These are phyloP conservation scores for Nothocercus julius DNA, from an alignment of 2,113 vertebrate genomes.

Conservation along the genomic window DNA sequence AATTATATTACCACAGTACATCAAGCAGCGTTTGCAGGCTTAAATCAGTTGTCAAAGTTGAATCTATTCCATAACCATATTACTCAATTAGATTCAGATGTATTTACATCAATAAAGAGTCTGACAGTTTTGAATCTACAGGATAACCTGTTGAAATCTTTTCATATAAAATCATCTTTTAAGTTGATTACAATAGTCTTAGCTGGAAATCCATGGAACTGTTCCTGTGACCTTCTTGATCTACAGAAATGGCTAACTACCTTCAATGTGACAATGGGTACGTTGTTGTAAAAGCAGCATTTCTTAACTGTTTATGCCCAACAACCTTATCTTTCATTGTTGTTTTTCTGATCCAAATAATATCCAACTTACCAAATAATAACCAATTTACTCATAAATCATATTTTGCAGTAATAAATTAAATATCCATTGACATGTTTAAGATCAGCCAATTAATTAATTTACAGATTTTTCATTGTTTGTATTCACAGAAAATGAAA, in stretches of 20 bases:
- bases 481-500: conserved; percentile 73
- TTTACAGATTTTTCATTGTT: neutral
- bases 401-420: neutral
- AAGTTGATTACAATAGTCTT: conserved; percentile 72
- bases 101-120: conserved; percentile 59
- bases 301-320: neutral
- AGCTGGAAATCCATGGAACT: conserved; percentile 86
- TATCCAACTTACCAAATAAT: neutral
- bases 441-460: neutral
- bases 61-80: conserved; percentile 85
- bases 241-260: conserved; percentile 69
- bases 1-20: conserved; percentile 80
- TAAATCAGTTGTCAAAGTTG: conserved; percentile 75
- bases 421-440: neutral
- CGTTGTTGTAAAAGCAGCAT: conserved; percentile 13
- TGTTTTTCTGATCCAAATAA: neutral
- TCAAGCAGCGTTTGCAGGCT: conserved; percentile 74
- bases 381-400: neutral
- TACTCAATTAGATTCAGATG: conserved; percentile 66
- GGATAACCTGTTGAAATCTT: conserved; percentile 69
- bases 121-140: conserved; percentile 76
- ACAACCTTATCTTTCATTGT: neutral
- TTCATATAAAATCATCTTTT: conserved; percentile 59
- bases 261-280: conserved; percentile 77
- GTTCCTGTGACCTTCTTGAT: conserved; percentile 78